These are phyloP conservation scores for Drosophila anomalata DNA, from an alignment of 2,888 invertebrate genomes.

Conservation along the genomic window DNA sequence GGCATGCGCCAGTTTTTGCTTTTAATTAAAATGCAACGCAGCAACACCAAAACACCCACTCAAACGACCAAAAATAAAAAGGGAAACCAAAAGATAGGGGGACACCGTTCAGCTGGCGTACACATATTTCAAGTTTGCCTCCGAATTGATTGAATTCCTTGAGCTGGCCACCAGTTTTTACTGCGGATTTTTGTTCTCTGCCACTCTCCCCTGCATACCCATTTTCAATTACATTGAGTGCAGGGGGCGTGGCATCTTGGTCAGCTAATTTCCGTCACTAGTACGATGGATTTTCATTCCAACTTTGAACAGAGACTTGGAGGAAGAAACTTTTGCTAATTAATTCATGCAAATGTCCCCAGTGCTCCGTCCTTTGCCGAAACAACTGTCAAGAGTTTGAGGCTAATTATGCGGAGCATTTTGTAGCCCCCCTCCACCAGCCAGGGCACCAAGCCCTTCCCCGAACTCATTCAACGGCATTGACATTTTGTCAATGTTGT, in stretches of 20 bases:
- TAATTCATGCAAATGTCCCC: conserved; percentile 78
- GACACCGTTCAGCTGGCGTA: conserved; percentile 11
- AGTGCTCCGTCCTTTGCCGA: neutral
- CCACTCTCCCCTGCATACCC: conserved; percentile 24
- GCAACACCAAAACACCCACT: conserved; percentile 16
- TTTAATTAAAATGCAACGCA: conserved; percentile 76
- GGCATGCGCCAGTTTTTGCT: conserved; percentile 69
- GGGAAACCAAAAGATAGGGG: conserved; percentile 25
- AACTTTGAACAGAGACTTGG: conserved; percentile 35
- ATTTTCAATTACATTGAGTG: conserved; percentile 70
- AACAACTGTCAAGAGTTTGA: conserved; percentile 52
- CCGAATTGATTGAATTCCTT: conserved; percentile 71
- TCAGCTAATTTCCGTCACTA: conserved; percentile 47
- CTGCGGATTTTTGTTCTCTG: conserved; percentile 9
- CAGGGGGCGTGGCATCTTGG: conserved; percentile 35
- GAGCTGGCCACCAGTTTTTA: conserved; percentile 15
- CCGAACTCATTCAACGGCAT: conserved; percentile 31
- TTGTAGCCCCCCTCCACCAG: neutral
- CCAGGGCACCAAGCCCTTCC: neutral
- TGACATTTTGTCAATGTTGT: conserved; percentile 77
- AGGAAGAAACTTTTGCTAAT: conserved; percentile 69
- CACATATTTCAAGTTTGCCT: conserved; percentile 56
- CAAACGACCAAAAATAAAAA: conserved; percentile 17
- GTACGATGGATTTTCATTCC: conserved; percentile 33
- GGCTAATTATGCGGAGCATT: conserved; percentile 68